phyloP scores from a whole-genome alignment of 1,140 invertebrate genomes.

The Leptinotarsa undecemlineata region DNA sequence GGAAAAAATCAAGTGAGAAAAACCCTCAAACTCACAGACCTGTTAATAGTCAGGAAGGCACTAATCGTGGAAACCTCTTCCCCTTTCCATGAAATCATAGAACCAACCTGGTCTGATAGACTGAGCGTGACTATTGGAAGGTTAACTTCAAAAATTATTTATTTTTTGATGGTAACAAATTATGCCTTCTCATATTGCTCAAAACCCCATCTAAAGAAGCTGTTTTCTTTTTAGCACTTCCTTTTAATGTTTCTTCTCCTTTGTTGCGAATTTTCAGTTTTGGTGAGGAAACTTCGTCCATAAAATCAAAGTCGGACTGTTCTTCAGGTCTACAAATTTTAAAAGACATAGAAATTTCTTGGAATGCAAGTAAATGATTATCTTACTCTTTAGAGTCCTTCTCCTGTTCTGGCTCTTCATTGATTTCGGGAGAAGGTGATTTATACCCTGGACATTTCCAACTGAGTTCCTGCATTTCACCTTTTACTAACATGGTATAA shows the following conservation, averaged over 20 bases:
- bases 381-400: conserved; percentile 45
- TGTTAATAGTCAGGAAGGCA: too few species aligned
- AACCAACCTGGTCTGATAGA: too few species aligned
- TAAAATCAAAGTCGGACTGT: conserved; percentile 74
- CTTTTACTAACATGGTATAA: conserved; percentile 48
- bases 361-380: not conserved
- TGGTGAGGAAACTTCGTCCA: conserved; percentile 72
- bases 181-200: conserved; percentile 72
- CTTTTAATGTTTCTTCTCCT: conserved; percentile 67
- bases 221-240: conserved; percentile 76
- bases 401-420: conserved; percentile 44
- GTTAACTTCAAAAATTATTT: conserved; percentile 25
- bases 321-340: conserved; percentile 56
- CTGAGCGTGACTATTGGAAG: not conserved
- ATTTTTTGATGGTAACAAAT: conserved; percentile 46
- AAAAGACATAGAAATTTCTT: not conserved
- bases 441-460: conserved; percentile 53
- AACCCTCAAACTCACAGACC: too few species aligned
- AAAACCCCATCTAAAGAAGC: conserved; percentile 74
- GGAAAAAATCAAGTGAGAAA: too few species aligned
- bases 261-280: conserved; percentile 65
- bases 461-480: conserved; percentile 48
- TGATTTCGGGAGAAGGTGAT: conserved; percentile 50
- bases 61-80: too few species aligned
- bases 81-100: too few species aligned